Conservation (phyloP, 2,797 vertebrate species). For the Ptychobarbus kaznakovi region DNA sequence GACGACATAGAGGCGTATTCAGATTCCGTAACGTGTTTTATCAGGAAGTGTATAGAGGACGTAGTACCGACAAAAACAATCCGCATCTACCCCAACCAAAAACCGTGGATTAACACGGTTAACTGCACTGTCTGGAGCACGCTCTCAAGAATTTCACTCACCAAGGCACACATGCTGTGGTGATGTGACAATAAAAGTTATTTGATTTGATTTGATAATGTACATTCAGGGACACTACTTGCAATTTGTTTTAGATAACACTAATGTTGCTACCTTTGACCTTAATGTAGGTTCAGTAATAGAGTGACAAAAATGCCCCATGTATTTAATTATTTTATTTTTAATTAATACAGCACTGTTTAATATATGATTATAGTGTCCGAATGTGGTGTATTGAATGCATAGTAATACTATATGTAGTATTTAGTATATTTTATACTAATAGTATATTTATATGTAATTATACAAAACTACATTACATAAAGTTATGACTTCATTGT, state of each 20-base stretch:
- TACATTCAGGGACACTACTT: neutral
- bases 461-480: neutral
- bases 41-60: too few relatives aligned
- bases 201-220: too few relatives aligned
- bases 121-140: too few relatives aligned
- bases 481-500: neutral
- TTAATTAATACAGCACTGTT: neutral
- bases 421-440: neutral
- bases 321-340: neutral
- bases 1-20: too few relatives aligned
- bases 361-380: neutral
- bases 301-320: neutral
- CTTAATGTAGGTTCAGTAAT: neutral
- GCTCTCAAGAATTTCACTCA: too few relatives aligned
- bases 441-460: neutral
- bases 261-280: conserved; percentile 2
- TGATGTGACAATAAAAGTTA: too few relatives aligned
- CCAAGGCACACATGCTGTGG: too few relatives aligned
- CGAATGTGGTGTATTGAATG: neutral
- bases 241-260: neutral
- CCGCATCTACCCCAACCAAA: too few relatives aligned
- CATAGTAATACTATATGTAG: neutral
- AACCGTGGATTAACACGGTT: too few relatives aligned
- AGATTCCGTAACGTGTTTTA: too few relatives aligned
- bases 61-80: too few relatives aligned